A percentile compares a stretch with the other conserved stretches of the same genome.
These are phyloP conservation scores for Coreius guichenoti DNA, from an alignment of 2,797 vertebrate genomes.

Conservation along the genomic window DNA sequence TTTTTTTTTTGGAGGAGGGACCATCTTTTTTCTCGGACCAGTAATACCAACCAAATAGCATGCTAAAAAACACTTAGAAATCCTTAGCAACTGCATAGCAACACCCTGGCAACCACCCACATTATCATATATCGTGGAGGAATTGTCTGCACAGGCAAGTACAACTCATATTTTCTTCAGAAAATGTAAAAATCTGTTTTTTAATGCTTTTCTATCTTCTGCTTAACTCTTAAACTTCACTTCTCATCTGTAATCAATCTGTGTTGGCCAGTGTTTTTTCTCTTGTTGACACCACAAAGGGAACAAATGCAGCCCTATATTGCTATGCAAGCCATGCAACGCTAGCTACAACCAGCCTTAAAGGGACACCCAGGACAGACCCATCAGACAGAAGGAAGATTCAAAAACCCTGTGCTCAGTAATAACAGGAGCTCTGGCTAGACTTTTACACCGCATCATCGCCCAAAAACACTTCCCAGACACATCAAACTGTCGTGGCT, in stretches of 20 bases:
- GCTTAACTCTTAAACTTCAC: neutral
- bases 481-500: conserved; percentile 24
- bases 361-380: conserved; percentile 72
- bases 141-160: neutral
- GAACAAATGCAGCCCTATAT: conserved; percentile 40
- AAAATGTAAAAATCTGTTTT: neutral
- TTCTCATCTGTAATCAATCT: neutral
- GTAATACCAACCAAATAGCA: neutral
- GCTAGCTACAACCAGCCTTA: conserved; percentile 64
- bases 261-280: neutral
- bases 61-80: neutral
- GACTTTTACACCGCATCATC: conserved; percentile 35
- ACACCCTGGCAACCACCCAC: neutral
- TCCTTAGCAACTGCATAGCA: neutral
- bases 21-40: neutral
- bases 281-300: conserved; percentile 38
- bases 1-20: neutral
- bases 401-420: conserved; percentile 49
- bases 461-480: conserved; percentile 9
- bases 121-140: too few relatives aligned
- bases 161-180: neutral
- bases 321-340: conserved; percentile 52
- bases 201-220: neutral
- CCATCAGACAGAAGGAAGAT: conserved; percentile 70
- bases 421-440: conserved; percentile 16